Percentiles rank a stretch among this genome's conserved stretches.
These are phyloP conservation scores for Bilobella aurantiaca DNA, from an alignment of 1,140 invertebrate species.

Conservation along the genomic window DNA sequence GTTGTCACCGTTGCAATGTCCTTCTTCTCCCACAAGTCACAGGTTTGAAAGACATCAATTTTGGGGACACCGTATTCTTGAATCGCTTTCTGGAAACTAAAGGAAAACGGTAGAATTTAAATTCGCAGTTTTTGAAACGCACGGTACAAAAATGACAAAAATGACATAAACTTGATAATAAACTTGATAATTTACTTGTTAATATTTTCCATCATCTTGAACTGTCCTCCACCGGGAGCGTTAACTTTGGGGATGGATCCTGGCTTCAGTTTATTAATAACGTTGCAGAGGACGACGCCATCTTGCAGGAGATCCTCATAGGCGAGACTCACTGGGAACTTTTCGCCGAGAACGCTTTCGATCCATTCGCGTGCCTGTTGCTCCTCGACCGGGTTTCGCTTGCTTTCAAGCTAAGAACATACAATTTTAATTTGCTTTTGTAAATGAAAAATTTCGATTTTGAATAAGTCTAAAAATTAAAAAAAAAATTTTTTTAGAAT, in stretches of 20 bases:
- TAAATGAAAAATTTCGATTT: background rate
- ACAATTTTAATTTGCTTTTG: background rate
- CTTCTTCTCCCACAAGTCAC: conserved; percentile 85
- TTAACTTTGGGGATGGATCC: conserved; percentile 75
- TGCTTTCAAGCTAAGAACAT: conserved; percentile 56
- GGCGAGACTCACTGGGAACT: conserved; percentile 50
- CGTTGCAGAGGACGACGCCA: conserved; percentile 75
- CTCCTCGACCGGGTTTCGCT: conserved; percentile 73
- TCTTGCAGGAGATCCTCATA: conserved; percentile 71
- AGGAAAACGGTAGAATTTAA: background rate
- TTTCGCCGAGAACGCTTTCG: conserved; percentile 66
- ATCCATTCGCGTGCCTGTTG: conserved; percentile 78
- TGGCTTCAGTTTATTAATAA: conserved; percentile 79
- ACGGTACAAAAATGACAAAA: too few species aligned
- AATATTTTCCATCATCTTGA: conserved; percentile 90
- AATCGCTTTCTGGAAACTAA: conserved; percentile 76
- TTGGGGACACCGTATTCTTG: conserved; percentile 77
- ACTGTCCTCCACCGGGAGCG: conserved; percentile 68
- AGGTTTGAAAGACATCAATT: conserved; percentile 85
- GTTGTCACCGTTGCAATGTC: conserved; percentile 80
- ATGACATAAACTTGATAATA: background rate
- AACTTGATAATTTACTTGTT: conserved; percentile 57
- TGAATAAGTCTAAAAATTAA: background rate
- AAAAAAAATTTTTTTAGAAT: background rate
- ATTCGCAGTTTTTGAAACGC: background rate